Base-by-base conservation (phyloP, 2,888 invertebrate species). In the Fabriciana adippe region DNA sequence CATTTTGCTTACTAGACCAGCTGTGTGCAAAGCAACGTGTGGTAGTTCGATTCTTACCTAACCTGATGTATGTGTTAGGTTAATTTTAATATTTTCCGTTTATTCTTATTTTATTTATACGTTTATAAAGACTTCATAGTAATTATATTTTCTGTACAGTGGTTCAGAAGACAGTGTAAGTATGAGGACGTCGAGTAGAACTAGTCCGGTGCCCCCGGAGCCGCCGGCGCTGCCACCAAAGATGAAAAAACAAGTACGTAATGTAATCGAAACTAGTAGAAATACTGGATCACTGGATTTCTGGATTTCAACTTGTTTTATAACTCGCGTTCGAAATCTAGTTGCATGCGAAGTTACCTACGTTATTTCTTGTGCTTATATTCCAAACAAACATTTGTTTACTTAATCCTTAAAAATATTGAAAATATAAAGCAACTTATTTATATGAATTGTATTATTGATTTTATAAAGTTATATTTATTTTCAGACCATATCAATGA, bases 201-300 rank as follows among this genome's bases (percentile, higher is more conserved):
- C 93, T 81, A 84, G 94, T 88, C 94, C 85, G 72, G 87, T 86
- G 80, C 94, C 83, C 76, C 90, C 81, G 55, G 91, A 89, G 74
- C 91, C 90, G 16, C 93, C 94, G 2, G 94, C 94, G 18, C 77
- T 94, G 68, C 94, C 94, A 41, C 94, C 94, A 54, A 94, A 94
- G 81, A 91, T 88, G 86, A 93, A 81, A 77, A 92, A 87, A 84
- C 89, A 84, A 86, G 91, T 86, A 59, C 8, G 16, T 50, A 18
- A 14, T 53, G 13, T 11, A 53, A 53, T 18, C 13, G 35, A 41
- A 26, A 41, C 35, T 11, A 41, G 11, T 53, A 21, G 18, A 53
- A 53, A 21, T 51, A 8, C 16, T 16, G 16, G 8, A 41, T 41
- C 35, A 41, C 35, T 41, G 35, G 35, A 41, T 41, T 41, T 41